Conservation (phyloP, 2,888 invertebrate genomes). For the Poecilus cupreus region DNA sequence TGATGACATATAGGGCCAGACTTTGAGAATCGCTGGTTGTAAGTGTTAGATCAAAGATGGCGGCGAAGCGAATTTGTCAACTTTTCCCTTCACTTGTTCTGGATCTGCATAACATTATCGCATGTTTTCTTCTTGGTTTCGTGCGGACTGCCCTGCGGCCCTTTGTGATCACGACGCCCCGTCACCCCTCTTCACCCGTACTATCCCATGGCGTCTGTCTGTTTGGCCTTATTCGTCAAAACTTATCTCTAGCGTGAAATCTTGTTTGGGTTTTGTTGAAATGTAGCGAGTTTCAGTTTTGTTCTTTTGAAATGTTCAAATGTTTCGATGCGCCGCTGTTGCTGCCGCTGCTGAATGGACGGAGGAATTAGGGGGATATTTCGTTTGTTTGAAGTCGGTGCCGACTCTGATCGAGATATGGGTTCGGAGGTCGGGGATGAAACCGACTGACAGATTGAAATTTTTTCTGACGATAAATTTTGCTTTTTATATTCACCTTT, state of each 20-base stretch:
- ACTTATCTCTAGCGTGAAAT: constrained; percentile 58
- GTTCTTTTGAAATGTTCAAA: constrained; percentile 52
- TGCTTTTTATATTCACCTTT: background rate
- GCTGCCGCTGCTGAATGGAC: background rate
- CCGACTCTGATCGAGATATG: constrained; percentile 20
- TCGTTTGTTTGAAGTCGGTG: constrained; percentile 38
- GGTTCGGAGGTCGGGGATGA: background rate
- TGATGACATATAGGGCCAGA: too few species aligned
- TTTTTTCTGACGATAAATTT: background rate
- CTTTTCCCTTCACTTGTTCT: constrained; percentile 47
- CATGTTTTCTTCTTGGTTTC: constrained; percentile 28
- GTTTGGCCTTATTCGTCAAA: constrained; percentile 53
- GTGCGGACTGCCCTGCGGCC: constrained; percentile 24
- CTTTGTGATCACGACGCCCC: constrained; percentile 23
- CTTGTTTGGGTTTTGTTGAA: constrained; percentile 59
- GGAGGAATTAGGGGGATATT: constrained; percentile 44
- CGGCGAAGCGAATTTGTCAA: constrained; percentile 36
- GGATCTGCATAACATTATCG: constrained; percentile 50
- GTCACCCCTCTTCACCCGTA: background rate
- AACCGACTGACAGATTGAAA: constrained; percentile 1
- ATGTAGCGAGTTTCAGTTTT: constrained; percentile 45
- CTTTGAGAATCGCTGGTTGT: background rate
- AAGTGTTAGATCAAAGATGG: constrained; percentile 49
- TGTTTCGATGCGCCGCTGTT: constrained; percentile 34
- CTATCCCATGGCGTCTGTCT: background rate